Conservation (phyloP, 1,140 invertebrate genomes). For the fruit fly (Drosophila melanogaster) region DNA sequence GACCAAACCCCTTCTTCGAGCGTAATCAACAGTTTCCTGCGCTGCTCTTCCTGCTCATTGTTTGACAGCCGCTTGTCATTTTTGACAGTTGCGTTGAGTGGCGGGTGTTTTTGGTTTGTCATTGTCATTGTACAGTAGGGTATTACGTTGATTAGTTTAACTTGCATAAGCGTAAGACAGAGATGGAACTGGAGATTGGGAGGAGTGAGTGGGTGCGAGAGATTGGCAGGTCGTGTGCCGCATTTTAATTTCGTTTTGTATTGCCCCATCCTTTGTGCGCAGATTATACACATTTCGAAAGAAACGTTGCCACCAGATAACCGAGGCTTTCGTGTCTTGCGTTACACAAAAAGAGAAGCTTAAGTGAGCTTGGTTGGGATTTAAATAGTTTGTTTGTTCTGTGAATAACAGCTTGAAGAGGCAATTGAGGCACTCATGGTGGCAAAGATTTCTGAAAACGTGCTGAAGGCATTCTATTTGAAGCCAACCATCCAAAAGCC, state of each 20-base stretch:
- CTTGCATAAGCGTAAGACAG: constrained; percentile 54
- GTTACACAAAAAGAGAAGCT: constrained; percentile 33
- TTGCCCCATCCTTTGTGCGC: constrained; percentile 63
- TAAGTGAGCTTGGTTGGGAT: constrained; percentile 21
- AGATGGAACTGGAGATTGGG: neutral
- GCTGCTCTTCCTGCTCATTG: constrained; percentile 61
- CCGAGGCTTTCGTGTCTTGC: constrained; percentile 45
- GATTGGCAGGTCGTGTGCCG: constrained; percentile 81
- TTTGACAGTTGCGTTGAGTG: constrained; percentile 74
- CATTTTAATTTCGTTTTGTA: constrained; percentile 81
- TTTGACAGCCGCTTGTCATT: constrained; percentile 79
- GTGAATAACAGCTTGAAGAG: constrained; percentile 17
- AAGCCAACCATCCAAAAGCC: neutral
- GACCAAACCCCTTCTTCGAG: constrained; percentile 62
- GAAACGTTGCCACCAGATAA: constrained; percentile 46
- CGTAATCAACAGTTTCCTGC: constrained; percentile 72
- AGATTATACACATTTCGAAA: constrained; percentile 60
- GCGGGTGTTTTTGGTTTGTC: constrained; percentile 76
- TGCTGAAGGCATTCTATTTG: neutral
- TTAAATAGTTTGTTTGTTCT: constrained; percentile 46
- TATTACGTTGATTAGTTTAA: constrained; percentile 79
- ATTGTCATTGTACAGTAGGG: constrained; percentile 60
- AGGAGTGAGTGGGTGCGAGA: constrained; percentile 51
- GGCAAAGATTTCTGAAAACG: neutral
- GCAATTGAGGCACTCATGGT: constrained; percentile 8